Conservation (phyloP, 2,797 vertebrate species). For the Sebastes elongatus region DNA sequence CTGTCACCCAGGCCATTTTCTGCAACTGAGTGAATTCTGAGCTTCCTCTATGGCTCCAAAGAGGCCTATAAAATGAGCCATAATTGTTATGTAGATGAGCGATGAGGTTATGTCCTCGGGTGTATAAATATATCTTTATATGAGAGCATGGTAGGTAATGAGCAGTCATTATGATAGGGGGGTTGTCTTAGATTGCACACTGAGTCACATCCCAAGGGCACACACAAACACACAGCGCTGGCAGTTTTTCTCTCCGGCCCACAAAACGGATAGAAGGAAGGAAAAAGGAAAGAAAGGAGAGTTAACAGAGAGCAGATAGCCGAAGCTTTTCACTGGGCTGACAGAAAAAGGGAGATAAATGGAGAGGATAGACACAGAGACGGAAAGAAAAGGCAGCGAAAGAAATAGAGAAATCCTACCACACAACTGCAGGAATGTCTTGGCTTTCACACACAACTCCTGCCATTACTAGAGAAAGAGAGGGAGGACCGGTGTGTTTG, state of each 20-base stretch:
- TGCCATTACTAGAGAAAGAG: slow-evolving; percentile 48
- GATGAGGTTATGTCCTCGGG: slow-evolving; percentile 74
- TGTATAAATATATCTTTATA: slow-evolving; percentile 80
- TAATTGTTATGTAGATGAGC: slow-evolving; percentile 75
- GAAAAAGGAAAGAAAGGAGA: slow-evolving; percentile 45
- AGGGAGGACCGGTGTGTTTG: slow-evolving; percentile 51
- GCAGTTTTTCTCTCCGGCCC: slow-evolving; percentile 52
- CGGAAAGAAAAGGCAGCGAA: slow-evolving; percentile 22
- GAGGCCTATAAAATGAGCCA: slow-evolving; percentile 67
- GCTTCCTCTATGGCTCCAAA: slow-evolving; percentile 63
- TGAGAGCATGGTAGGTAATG: slow-evolving; percentile 72
- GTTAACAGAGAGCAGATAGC: slow-evolving; percentile 65
- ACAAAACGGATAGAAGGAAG: slow-evolving; percentile 31
- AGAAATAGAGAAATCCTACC: slow-evolving; percentile 65
- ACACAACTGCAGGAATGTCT: slow-evolving; percentile 72
- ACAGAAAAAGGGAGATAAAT: slow-evolving; percentile 41
- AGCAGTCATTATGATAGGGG: slow-evolving; percentile 77
- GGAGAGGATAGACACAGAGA: slow-evolving; percentile 10
- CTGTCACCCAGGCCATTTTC: slow-evolving; percentile 64
- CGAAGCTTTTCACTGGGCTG: slow-evolving; percentile 60
- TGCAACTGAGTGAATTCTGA: slow-evolving; percentile 60
- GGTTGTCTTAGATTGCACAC: slow-evolving; percentile 62
- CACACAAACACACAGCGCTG: slow-evolving; percentile 19
- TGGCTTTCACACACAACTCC: slow-evolving; percentile 63
- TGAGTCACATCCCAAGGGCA: slow-evolving; percentile 61